These are phyloP conservation scores for Pantherophis vulpinus DNA, from an alignment of 2,797 vertebrate genomes.

Conservation along the genomic window DNA sequence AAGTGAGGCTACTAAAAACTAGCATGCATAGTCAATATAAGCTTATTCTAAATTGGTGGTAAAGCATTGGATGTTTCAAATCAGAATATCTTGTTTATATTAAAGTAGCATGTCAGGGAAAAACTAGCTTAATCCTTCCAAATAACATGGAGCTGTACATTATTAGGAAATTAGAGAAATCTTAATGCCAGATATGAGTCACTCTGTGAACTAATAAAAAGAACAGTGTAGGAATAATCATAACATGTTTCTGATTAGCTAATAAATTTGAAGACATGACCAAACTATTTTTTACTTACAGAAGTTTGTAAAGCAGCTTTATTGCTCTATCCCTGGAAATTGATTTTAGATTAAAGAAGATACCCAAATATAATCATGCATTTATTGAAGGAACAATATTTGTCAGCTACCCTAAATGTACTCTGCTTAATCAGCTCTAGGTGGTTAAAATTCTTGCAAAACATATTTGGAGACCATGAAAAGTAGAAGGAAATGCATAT, in stretches of 20 bases:
- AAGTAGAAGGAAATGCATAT: background rate
- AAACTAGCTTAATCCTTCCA: background rate
- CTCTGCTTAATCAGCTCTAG: background rate
- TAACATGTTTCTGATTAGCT: background rate
- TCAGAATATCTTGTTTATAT: background rate
- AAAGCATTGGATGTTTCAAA: background rate
- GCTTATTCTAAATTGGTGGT: background rate
- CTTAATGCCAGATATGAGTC: background rate
- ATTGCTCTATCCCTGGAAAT: background rate
- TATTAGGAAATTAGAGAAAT: background rate
- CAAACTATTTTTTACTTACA: background rate
- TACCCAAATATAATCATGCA: background rate
- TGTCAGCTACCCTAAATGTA: background rate
- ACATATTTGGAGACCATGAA: background rate
- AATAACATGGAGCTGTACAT: background rate
- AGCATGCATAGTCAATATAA: background rate
- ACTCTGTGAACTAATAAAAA: background rate
- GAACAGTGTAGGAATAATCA: background rate
- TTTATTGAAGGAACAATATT: background rate
- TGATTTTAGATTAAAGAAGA: background rate
- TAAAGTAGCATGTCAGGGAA: background rate
- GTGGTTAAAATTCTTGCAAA: background rate
- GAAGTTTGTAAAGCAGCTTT: background rate
- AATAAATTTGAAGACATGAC: background rate
- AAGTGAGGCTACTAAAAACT: background rate